Base-by-base conservation (phyloP, 2,888 invertebrate genomes). In the Gymnocheta viridis region DNA sequence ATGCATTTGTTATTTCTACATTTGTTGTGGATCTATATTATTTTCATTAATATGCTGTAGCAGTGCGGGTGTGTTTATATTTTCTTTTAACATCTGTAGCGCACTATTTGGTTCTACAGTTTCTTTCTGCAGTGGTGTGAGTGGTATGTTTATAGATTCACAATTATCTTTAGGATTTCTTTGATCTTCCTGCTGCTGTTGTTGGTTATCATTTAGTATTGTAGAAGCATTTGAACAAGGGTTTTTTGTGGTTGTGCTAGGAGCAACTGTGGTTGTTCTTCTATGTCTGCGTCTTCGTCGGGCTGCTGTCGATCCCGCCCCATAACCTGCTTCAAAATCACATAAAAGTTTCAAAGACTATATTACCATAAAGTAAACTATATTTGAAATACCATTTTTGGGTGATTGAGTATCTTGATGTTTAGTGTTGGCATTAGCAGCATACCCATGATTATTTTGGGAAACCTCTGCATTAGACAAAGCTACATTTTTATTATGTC, bases 191-290 rank as follows among this genome's bases (percentile, higher is more conserved):
- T 47, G 47, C 6, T 47, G 47, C 17, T 47, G 17, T 9, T 49
- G 19, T 22, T 22, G 49, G 24, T 47, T 47, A 4, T 9, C 19
- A 22, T 27, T 62, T n/a, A n/a, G 14, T 14, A 67, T n/a, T 17
- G 27, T 4, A 1, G 1, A 4, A 14, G 27, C 10, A 44, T 19
- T 19, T 70, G 27, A 12, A 9, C 56, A 58, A 2, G 58, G 72
- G 32, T 32, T 72, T 32, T 22, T 27, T 27, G 62, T 72, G 2
- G 60, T 72, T 0, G 60, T 62, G 12, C 19, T n/a, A 24, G 73
- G 32, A 1, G 49, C 32, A 10, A n/a, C n/a, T n/a, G 32, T 10
- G 2, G 56, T 41, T 1, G 70, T 70, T 29, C n/a, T 29, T 44
- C 27, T 70, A 6, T 27, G 35, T 38, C 35, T n/a, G 6, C 7